Percentiles rank a stretch among this genome's conserved stretches.
These are phyloP conservation scores for Platyrinchus mystaceus DNA, from an alignment of 2,797 vertebrate genomes.

Conservation along the genomic window DNA sequence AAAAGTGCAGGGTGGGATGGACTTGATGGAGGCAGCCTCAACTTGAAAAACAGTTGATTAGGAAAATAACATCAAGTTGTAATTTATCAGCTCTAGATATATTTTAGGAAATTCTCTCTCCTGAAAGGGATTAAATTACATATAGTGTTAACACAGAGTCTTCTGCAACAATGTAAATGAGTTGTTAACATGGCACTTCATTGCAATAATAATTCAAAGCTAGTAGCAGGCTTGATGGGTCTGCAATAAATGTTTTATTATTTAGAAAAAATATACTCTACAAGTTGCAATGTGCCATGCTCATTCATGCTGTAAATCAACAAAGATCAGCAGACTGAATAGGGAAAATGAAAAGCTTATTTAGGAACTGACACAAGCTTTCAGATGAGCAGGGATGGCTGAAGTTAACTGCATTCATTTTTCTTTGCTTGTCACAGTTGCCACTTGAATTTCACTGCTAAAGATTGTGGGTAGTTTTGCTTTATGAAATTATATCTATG, in stretches of 20 bases:
- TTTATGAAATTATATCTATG: slow-evolving; percentile 78
- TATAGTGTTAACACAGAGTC: slow-evolving; percentile 55
- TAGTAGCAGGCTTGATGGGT: slow-evolving; percentile 72
- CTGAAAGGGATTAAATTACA: slow-evolving; percentile 67
- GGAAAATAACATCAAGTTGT: slow-evolving; percentile 34
- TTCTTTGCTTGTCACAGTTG: slow-evolving; percentile 80
- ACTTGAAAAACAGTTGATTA: not conserved
- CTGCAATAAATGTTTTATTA: slow-evolving; percentile 82
- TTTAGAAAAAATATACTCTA: slow-evolving; percentile 76
- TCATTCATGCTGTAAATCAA: slow-evolving; percentile 82
- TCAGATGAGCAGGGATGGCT: slow-evolving; percentile 76
- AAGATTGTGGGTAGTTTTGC: slow-evolving; percentile 76
- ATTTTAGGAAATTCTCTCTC: slow-evolving; percentile 45
- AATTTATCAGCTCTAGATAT: slow-evolving; percentile 34
- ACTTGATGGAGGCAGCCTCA: not conserved
- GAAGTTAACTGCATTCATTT: slow-evolving; percentile 80
- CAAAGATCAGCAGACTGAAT: slow-evolving; percentile 80
- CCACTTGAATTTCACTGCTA: slow-evolving; percentile 78
- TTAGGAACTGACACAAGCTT: slow-evolving; percentile 80
- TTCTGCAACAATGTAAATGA: slow-evolving; percentile 71
- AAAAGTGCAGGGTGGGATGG: not conserved
- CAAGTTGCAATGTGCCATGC: slow-evolving; percentile 74
- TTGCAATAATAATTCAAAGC: slow-evolving; percentile 75
- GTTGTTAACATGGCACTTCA: slow-evolving; percentile 74
- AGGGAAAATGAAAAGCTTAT: slow-evolving; percentile 82